Evolutionary conservation across 2,113 vertebrate species (phyloP), one percentile per base, ranked within the genome.

Genomic region (Thomomys bottae): DNA sequence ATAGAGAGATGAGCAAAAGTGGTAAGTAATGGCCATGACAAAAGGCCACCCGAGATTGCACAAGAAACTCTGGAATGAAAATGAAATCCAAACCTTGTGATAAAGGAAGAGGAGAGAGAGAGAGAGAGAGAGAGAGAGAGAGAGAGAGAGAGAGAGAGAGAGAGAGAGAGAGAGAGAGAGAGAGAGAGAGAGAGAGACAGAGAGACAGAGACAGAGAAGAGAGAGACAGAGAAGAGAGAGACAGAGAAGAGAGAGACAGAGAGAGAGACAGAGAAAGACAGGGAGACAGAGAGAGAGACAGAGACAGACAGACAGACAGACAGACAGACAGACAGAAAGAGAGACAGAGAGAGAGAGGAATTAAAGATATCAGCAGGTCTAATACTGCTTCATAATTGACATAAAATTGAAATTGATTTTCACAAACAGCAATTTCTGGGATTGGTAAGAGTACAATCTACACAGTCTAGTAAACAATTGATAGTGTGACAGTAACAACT

Each of bases 1-100:
- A 84, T 32, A 96, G 94, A 96, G 83, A 94, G 94, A 96, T 96
- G 81, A 97, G 82, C 77, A 95, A 95, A 94, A 89, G 59, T 36
- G 89, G 68, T 91, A 95, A 73, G 75, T 94, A 89, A 94, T 96
- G 82, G 95, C 88, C 64, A 61, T 93, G 96, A 93, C 61, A 93
- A 87, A 94, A 97, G 96, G 94, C 61, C 68, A 79, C 40, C 92
- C 0, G 11, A 96, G 94, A 95, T 86, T 86, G 97, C 88, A 78
- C 78, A 72, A 34, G 64, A 78, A 95, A n/a, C 90, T 70, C 79
- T 34, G 34, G 12, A 91, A 84, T 90, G 75, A 88, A 64, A 84
- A 78, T 82, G 67, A 97, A 97, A 95, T 45, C 89, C 86, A 95
- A n/a, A 86, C 84, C 92, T 89, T 64, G 30, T 49, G 49, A 40